phyloP scores from a whole-genome alignment of 2,797 vertebrate species.

The Channa striata region DNA sequence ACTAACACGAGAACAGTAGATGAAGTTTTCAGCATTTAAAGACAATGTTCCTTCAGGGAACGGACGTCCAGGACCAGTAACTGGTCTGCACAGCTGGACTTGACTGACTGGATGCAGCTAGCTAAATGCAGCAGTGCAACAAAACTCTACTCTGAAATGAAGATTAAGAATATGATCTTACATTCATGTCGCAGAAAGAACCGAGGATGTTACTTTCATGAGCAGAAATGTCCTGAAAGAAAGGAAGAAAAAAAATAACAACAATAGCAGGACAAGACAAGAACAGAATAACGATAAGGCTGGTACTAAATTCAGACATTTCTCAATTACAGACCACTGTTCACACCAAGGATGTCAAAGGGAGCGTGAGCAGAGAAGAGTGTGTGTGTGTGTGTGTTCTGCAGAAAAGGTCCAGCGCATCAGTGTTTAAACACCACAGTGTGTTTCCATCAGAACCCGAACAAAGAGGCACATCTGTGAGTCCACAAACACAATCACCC shows the following conservation, averaged over 20 bases:
- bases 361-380: no score
- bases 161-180: slow-evolving; percentile 81
- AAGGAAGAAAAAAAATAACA: not conserved
- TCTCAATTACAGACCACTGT: no score
- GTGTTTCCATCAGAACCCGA: no score
- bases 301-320: no score
- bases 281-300: not conserved
- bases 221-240: slow-evolving; percentile 94
- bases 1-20: not conserved
- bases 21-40: not conserved
- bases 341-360: no score
- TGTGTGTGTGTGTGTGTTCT: no score
- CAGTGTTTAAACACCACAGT: no score
- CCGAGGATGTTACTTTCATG: slow-evolving; percentile 99
- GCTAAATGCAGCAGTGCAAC: not conserved
- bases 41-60: not conserved
- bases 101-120: not conserved
- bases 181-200: slow-evolving; percentile 99
- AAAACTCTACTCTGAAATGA: not conserved
- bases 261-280: not conserved
- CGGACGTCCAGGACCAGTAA: not conserved
- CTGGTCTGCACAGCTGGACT: no score
- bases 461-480: no score
- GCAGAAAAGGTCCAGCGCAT: no score
- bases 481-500: no score